Base-by-base conservation (phyloP, 2,797 vertebrate species). In the Phrynocephalus forsythii region DNA sequence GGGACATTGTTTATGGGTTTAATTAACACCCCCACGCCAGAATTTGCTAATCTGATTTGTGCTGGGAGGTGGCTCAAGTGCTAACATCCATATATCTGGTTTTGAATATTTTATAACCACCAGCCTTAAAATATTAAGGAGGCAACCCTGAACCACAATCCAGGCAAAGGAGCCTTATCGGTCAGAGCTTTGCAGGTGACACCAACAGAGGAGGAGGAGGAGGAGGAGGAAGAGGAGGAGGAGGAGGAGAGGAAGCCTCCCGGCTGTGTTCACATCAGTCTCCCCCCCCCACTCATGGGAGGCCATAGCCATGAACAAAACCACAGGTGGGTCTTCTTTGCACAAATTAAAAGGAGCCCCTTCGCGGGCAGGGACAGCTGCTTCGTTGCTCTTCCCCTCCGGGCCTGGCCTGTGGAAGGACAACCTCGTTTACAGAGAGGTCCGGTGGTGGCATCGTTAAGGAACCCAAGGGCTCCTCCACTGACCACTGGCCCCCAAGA, bases 71-170 rank as follows among this genome's bases (percentile, higher is more conserved):
- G 93, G 95, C 94, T 93, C 96, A 95, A 94, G 92, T 20, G 50
- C 91, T 94, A 91, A 95, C 93, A 94, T 96, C 96, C 95, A 96
- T 96, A 95, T 95, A 94, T 92, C 93, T 94, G 94, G 93, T 91
- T 95, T 95, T 97, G 95, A 97, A 97, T 97, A 97, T 97, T 97
- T 96, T 95, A 97, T 95, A 90, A 94, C 50, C 88, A 92, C 91
- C 91, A 73, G 84, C 30, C 92, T 95, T 96, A 93, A 97, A 97
- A 96, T 96, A 97, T 97, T 97, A 95, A 97, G 95, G 93, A 88
- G 84, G 78, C 22, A 93, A 92, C 89, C 75, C 95, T 90, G 90
- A 95, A 95, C 95, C 93, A 66, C 89, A 91, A 92, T 87, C 93
- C 90, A 90, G 33, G 38, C 71, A 83, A 92, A 92, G 20, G 81